Evolutionary conservation across 2,113 vertebrate genomes (phyloP).

Genomic region (Gracilinanus agilis): DNA sequence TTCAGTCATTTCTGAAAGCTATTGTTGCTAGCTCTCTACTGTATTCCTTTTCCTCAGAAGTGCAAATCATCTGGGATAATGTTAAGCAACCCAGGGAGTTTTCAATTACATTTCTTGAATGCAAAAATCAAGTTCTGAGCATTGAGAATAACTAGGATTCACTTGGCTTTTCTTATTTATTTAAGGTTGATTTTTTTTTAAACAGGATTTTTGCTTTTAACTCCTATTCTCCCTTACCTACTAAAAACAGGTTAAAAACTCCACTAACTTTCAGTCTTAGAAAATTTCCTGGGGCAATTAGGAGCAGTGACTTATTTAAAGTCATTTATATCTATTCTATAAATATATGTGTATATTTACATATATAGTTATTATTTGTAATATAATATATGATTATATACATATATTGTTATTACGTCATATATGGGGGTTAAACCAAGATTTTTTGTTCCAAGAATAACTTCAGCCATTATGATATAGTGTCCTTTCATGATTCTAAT

Average conservation of each 20-base stretch:
- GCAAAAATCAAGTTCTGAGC: background rate
- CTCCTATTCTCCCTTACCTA: background rate
- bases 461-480: background rate
- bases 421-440: background rate
- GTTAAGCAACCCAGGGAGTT: background rate
- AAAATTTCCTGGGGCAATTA: background rate
- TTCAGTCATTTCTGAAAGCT: background rate
- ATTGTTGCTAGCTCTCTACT: background rate
- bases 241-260: background rate
- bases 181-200: background rate
- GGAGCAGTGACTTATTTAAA: background rate
- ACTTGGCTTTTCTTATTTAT: background rate
- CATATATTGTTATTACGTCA: background rate
- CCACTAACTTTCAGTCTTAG: background rate
- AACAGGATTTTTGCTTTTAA: background rate
- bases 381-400: too few species aligned
- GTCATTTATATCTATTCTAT: background rate
- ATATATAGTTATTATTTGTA: too few species aligned
- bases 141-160: background rate
- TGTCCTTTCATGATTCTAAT: background rate
- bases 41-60: conserved; percentile 4
- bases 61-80: background rate
- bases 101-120: conserved; percentile 4
- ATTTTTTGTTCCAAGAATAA: background rate
- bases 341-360: too few species aligned